Percentiles rank a stretch among this genome's conserved stretches.
These are phyloP conservation scores for Sander vitreus DNA, from an alignment of 2,113 vertebrate genomes.

Conservation along the genomic window DNA sequence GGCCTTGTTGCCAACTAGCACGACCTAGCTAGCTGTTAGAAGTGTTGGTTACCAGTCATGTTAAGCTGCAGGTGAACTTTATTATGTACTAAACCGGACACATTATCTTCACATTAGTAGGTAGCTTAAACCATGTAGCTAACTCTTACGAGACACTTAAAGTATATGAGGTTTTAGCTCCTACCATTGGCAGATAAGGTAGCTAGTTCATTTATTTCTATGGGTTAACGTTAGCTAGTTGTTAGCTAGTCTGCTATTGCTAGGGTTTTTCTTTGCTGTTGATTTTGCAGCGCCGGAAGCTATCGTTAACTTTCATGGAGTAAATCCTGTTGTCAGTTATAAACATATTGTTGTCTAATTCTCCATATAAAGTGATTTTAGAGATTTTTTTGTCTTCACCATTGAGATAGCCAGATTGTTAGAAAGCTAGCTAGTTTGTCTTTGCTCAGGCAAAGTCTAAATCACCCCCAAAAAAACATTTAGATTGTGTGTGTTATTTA, in stretches of 20 bases:
- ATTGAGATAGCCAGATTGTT: not conserved
- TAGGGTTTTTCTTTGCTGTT: not conserved
- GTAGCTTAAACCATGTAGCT: not conserved
- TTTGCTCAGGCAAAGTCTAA: not conserved
- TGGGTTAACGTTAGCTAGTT: not conserved
- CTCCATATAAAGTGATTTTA: not conserved
- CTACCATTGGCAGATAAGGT: not conserved
- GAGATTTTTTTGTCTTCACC: not conserved
- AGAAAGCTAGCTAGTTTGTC: not conserved
- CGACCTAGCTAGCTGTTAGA: slow-evolving; percentile 37
- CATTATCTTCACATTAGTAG: not conserved
- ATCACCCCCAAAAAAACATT: not conserved
- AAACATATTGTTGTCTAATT: not conserved
- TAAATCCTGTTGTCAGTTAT: not conserved
- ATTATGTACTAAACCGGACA: not conserved
- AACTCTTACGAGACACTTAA: not conserved
- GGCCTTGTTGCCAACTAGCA: slow-evolving; percentile 70
- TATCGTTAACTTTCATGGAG: not conserved
- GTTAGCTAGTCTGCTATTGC: slow-evolving; percentile 8
- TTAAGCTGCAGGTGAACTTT: slow-evolving; percentile 22
- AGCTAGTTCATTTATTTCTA: too few relatives aligned
- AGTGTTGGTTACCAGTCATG: slow-evolving; percentile 26
- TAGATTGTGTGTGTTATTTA: not conserved
- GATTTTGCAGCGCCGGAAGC: slow-evolving; percentile 10
- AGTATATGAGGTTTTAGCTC: not conserved